Percentiles rank a stretch among this genome's conserved stretches.
These are phyloP conservation scores for Margarornis squamiger DNA, from an alignment of 2,797 vertebrate species.

Conservation along the genomic window DNA sequence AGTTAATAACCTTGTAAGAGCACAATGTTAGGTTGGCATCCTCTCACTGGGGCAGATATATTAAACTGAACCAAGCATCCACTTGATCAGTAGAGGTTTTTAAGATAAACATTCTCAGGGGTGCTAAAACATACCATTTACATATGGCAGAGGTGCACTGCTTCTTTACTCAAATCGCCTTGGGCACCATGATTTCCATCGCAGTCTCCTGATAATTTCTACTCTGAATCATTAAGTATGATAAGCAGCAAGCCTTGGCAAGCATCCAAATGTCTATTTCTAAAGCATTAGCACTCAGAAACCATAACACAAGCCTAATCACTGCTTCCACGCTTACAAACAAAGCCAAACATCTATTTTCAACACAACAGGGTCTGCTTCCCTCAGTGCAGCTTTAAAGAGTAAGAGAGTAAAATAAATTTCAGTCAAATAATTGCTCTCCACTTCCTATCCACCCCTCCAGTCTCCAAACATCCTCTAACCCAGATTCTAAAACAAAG, in stretches of 20 bases:
- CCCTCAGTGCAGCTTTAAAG: background rate
- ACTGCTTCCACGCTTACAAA: slow-evolving; percentile 20
- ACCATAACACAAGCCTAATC: background rate
- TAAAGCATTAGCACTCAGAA: slow-evolving; percentile 49
- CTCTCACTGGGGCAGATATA: background rate
- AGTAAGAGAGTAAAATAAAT: slow-evolving; percentile 19
- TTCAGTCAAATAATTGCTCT: slow-evolving; percentile 39
- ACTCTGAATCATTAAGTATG: slow-evolving; percentile 35
- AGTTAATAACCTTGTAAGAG: background rate
- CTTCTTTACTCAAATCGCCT: background rate
- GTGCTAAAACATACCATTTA: background rate
- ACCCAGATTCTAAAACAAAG: slow-evolving; percentile 39
- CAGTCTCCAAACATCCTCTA: slow-evolving; percentile 49
- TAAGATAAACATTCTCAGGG: background rate
- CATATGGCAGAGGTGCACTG: background rate
- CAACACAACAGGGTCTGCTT: slow-evolving; percentile 28
- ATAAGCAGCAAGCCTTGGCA: slow-evolving; percentile 45
- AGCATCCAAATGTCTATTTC: background rate
- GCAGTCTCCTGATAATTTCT: slow-evolving; percentile 45
- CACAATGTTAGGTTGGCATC: background rate
- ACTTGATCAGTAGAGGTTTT: background rate
- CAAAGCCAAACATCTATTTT: slow-evolving; percentile 31
- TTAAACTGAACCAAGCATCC: background rate
- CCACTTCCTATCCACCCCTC: slow-evolving; percentile 29
- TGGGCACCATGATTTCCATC: background rate